Conservation (phyloP, 2,888 invertebrate species). For the Rosalia funebris region DNA sequence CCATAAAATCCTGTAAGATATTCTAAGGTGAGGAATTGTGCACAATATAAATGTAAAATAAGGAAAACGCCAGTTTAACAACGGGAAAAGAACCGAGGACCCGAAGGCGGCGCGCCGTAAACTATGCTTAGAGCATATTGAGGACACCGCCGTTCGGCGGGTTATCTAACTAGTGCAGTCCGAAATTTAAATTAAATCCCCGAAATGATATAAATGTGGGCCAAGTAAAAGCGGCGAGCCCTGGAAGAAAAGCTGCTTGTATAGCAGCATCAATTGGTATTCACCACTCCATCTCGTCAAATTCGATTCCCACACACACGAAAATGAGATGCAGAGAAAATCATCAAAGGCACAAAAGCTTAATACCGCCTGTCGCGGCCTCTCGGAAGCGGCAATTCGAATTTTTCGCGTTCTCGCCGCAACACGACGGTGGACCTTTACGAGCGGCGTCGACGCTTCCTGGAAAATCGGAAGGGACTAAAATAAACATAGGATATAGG, state of each 20-base stretch:
- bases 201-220: constrained; percentile 43
- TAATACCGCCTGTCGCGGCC: constrained; percentile 56
- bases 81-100: background rate
- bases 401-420: constrained; percentile 16
- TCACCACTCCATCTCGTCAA: constrained; percentile 64
- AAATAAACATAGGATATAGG: constrained; percentile 59
- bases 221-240: constrained; percentile 36
- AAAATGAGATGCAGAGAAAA: constrained; percentile 66
- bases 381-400: constrained; percentile 50
- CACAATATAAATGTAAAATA: constrained; percentile 12
- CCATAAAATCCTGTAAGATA: background rate
- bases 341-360: constrained; percentile 66
- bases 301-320: constrained; percentile 64
- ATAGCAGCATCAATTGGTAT: constrained; percentile 62
- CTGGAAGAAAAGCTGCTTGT: constrained; percentile 56
- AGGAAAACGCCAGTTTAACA: background rate
- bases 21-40: background rate
- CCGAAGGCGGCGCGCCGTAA: constrained; percentile 4
- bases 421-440: constrained; percentile 37
- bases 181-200: constrained; percentile 46
- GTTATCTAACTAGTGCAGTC: constrained; percentile 28
- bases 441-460: constrained; percentile 45
- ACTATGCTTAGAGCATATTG: constrained; percentile 15
- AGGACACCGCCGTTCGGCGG: constrained; percentile 1
- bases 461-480: constrained; percentile 48